Evolutionary conservation across 2,888 invertebrate genomes (phyloP).

Genomic region (Orchesella flavescens): DNA sequence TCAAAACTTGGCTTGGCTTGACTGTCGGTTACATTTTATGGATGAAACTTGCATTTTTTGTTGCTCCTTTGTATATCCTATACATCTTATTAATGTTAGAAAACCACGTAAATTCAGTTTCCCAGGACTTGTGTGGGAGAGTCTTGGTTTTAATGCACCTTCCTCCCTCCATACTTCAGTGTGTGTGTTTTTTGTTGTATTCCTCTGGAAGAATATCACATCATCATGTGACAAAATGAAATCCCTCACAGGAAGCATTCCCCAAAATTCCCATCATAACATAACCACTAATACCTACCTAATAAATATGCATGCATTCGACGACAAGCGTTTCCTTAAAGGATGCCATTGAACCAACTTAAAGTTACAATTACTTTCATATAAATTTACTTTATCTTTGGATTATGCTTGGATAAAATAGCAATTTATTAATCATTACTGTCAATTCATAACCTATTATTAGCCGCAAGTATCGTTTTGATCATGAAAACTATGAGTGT

Average conservation of each 20-base stretch:
- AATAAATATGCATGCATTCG: constrained; percentile 2
- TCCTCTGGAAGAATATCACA: constrained; percentile 12
- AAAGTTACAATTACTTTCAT: constrained; percentile 7
- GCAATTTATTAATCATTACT: constrained; percentile 31
- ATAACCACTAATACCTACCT: neutral
- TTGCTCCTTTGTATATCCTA: neutral
- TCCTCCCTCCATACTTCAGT: constrained; percentile 9
- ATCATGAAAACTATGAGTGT: no score
- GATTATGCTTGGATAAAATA: neutral
- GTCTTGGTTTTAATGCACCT: neutral
- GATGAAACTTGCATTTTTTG: neutral
- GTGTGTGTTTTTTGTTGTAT: neutral
- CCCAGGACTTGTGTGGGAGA: constrained; percentile 48
- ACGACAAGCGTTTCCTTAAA: constrained; percentile 33
- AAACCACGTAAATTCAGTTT: constrained; percentile 25
- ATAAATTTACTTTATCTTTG: neutral
- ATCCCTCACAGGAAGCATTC: constrained; percentile 49
- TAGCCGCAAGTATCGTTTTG: neutral
- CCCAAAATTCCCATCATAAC: constrained; percentile 41
- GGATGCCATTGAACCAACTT: neutral
- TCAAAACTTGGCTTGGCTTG: neutral
- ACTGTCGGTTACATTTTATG: constrained; percentile 27
- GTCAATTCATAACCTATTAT: constrained; percentile 16
- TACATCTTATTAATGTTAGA: neutral
- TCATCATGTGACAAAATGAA: constrained; percentile 34